These are phyloP conservation scores for Brachionus sp. DNA, from an alignment of 1,140 invertebrate genomes.

Conservation along the genomic window DNA sequence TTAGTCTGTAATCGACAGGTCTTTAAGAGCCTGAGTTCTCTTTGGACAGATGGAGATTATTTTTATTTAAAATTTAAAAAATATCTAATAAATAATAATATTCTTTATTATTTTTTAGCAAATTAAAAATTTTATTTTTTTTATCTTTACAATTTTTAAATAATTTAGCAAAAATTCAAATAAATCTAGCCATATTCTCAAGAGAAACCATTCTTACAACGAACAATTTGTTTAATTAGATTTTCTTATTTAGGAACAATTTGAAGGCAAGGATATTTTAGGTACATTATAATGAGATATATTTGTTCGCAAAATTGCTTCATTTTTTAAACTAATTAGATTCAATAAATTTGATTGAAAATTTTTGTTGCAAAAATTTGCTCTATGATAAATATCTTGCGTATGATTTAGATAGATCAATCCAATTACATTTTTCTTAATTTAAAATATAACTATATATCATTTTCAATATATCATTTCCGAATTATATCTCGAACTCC, in stretches of 20 bases:
- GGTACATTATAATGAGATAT: background rate
- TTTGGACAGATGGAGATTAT: too few species aligned
- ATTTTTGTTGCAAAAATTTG: slow-evolving; percentile 1
- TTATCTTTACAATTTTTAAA: too few species aligned
- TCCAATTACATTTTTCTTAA: background rate
- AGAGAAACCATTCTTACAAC: background rate
- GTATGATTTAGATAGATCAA: slow-evolving; percentile 9
- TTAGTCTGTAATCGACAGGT: too few species aligned
- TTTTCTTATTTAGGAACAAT: background rate
- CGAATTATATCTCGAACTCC: background rate
- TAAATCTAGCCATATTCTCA: background rate
- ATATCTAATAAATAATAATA: too few species aligned
- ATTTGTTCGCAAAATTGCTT: background rate
- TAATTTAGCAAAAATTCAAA: background rate
- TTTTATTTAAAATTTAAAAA: too few species aligned
- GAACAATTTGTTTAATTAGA: slow-evolving; percentile 15
- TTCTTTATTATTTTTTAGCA: too few species aligned
- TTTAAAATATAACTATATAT: background rate
- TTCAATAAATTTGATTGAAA: slow-evolving; percentile 13
- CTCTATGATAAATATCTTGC: background rate
- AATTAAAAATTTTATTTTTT: too few species aligned
- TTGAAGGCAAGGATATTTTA: background rate
- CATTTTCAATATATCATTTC: slow-evolving; percentile 19
- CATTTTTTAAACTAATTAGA: background rate
- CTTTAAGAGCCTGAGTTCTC: too few species aligned